A percentile compares a stretch with the other conserved stretches of the same genome.
phyloP scores from a whole-genome alignment of 2,113 vertebrate species.

The Chunga burmeisteri region DNA sequence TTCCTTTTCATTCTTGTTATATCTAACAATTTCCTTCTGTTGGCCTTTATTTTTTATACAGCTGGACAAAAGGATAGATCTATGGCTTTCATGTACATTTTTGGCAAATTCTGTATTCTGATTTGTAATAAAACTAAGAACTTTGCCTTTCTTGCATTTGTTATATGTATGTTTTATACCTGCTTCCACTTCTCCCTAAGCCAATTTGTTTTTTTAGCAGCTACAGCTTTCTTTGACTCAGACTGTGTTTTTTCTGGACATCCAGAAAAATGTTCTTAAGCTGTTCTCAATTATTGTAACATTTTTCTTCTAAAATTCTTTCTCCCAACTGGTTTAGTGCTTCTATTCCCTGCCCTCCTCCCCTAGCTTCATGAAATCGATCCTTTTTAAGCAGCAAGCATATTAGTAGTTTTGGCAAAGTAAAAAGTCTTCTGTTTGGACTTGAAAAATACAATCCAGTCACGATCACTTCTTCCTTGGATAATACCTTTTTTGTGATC shows the following conservation, averaged over 20 bases:
- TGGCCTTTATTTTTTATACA: not conserved
- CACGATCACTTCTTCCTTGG: not conserved
- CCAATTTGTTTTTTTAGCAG: not conserved
- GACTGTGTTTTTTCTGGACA: not conserved
- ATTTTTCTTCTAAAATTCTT: conserved; percentile 8
- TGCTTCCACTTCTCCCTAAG: not conserved
- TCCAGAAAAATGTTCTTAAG: conserved; percentile 12
- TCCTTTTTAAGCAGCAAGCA: not conserved
- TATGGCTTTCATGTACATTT: not conserved
- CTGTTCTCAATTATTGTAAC: not conserved
- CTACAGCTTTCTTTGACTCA: not conserved
- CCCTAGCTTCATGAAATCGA: not conserved
- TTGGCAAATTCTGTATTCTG: not conserved
- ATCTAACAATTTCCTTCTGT: not conserved
- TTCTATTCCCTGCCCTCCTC: not conserved
- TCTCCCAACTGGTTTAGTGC: not conserved
- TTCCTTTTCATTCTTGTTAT: not conserved
- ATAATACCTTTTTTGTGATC: not conserved
- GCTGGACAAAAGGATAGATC: not conserved
- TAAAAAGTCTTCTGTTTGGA: not conserved
- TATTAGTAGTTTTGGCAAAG: not conserved
- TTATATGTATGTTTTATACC: not conserved
- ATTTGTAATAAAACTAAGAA: not conserved
- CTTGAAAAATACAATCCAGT: conserved; percentile 11
- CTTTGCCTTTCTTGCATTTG: not conserved